phyloP scores from a whole-genome alignment of 1,140 invertebrate genomes.

The Drosophila pallidifrons region DNA sequence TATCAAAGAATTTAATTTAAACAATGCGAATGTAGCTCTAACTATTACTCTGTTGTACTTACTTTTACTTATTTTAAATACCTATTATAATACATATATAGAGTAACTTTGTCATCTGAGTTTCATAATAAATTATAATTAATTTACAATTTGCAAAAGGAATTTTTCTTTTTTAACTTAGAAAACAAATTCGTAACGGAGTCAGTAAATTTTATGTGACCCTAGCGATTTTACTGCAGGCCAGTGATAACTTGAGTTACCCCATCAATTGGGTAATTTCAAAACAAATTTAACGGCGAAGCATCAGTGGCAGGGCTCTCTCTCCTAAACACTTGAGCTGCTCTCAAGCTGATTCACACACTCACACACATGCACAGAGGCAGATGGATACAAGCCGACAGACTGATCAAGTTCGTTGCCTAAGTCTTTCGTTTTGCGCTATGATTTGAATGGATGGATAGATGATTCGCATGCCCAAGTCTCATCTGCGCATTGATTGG shows the following conservation, averaged over 20 bases:
- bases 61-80: too few relatives aligned
- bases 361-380: neutral
- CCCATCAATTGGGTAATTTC: conserved; percentile 31
- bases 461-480: conserved; percentile 49
- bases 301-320: conserved; percentile 16
- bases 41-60: too few relatives aligned
- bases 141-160: too few relatives aligned
- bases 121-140: too few relatives aligned
- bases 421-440: conserved; percentile 70
- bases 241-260: conserved; percentile 21
- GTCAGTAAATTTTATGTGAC: neutral
- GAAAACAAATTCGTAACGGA: too few relatives aligned
- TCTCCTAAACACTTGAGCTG: neutral
- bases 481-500: conserved; percentile 52
- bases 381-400: neutral
- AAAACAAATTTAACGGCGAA: conserved; percentile 36
- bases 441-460: conserved; percentile 45
- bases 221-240: neutral
- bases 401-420: conserved; percentile 61
- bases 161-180: too few relatives aligned
- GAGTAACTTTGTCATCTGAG: too few relatives aligned
- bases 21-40: too few relatives aligned
- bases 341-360: conserved; percentile 8
- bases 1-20: too few relatives aligned
- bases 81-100: too few relatives aligned